Evolutionary conservation across 2,113 vertebrate species (phyloP).

Genomic region (Forbesichthys papilliferus): DNA sequence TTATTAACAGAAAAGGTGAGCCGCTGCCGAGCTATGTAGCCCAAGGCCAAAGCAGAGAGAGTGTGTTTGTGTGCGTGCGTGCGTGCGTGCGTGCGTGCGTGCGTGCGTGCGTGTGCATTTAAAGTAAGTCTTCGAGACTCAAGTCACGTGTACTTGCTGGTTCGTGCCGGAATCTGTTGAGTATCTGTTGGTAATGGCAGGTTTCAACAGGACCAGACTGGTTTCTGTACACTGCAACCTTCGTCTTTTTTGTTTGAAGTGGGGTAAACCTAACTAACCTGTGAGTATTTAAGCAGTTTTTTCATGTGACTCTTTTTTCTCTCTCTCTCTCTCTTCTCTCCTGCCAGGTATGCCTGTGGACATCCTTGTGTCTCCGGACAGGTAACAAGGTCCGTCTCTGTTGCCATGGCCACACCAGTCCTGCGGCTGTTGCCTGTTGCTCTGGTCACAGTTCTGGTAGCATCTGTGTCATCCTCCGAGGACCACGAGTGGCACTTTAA

Average conservation of each 20-base stretch:
- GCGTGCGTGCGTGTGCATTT: neutral
- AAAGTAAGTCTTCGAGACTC: too few relatives aligned
- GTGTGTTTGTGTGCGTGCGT: constrained; percentile 1
- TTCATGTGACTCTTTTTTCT: neutral
- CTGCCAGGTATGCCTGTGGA: constrained; percentile 76
- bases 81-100: neutral
- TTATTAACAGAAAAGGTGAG: constrained; percentile 23
- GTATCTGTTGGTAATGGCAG: too few relatives aligned
- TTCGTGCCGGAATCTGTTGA: too few relatives aligned
- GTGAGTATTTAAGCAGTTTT: too few relatives aligned
- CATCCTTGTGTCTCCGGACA: constrained; percentile 63
- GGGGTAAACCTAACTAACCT: too few relatives aligned
- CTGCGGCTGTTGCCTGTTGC: constrained; percentile 52
- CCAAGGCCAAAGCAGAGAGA: constrained; percentile 2
- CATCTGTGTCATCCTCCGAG: constrained; percentile 50
- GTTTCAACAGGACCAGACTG: too few relatives aligned
- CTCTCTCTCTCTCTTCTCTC: constrained; percentile 9
- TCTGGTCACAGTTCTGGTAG: constrained; percentile 49
- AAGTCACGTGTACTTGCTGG: too few relatives aligned
- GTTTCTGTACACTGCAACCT: too few relatives aligned
- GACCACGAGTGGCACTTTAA: constrained; percentile 80
- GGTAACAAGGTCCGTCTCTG: constrained; percentile 75
- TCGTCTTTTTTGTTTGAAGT: too few relatives aligned
- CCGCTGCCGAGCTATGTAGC: constrained; percentile 17
- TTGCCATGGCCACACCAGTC: constrained; percentile 69